Base-by-base conservation (phyloP, 2,113 vertebrate genomes). In the Nothoprocta pentlandii region DNA sequence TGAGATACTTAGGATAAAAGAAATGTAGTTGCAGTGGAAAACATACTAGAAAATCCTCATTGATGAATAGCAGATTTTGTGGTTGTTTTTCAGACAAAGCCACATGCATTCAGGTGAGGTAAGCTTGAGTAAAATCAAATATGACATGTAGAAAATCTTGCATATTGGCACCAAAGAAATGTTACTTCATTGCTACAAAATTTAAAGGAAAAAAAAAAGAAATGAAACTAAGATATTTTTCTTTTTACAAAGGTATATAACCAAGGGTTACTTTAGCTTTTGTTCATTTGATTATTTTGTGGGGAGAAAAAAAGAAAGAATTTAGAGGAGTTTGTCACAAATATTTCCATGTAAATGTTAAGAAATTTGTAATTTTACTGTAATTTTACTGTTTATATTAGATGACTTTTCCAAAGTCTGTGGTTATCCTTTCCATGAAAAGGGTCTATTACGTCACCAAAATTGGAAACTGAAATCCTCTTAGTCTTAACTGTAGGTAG, bases 401-500 rank as follows among this genome's bases (percentile, higher is more conserved):
- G 41, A 61, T 74, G 63, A 80, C 6, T 68, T 89, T 94, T 71
- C 49, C 16, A 6, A 79, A 75, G 16, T 76, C 54, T 92, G 26
- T n/a, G 68, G 42, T 70, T 15, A 64, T 49, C 12, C 25, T 89
- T 77, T 41, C 67, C 66, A 80, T 80, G 74, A 73, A 62, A 85
- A 26, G 16, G 26, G 41, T 77, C 30, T 69, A 51, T 34, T 51
- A 7, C 56, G 53, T 78, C 47, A 93, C 63, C 61, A 61, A 89
- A 93, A 87, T 8, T 39, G 67, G 46, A 88, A 93, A 80, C 39
- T 53, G 9, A 67, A 93, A 89, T 96, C 85, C 80, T 92, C 71
- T 96, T 92, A 93, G 16, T 66, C 39, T 78, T 89, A 87, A 90
- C 68, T 93, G 39, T 53, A 95, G 71, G 69, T 84, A 56, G 56